These are phyloP conservation scores for Anguilla japonica DNA, from an alignment of 2,113 vertebrate species.

Conservation along the genomic window DNA sequence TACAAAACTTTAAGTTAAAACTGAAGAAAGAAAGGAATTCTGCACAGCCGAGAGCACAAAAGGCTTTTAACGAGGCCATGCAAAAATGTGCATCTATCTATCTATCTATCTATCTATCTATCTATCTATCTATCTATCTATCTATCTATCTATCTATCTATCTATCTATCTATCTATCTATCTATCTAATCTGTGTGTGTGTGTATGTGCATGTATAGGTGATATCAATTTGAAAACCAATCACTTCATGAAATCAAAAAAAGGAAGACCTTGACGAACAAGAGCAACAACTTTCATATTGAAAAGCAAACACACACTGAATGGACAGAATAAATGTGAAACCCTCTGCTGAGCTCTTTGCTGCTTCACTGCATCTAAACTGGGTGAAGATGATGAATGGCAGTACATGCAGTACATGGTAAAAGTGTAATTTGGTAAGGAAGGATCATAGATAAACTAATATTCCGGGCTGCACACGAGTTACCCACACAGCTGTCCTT, in stretches of 20 bases:
- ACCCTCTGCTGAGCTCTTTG: neutral
- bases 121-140: too few species aligned
- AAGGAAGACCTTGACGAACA: neutral
- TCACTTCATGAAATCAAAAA: neutral
- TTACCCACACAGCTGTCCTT: neutral
- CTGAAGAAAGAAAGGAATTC: neutral
- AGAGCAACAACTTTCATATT: neutral
- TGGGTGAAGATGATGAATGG: slow-evolving; percentile 23
- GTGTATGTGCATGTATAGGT: neutral
- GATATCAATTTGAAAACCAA: too few species aligned
- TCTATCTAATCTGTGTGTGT: too few species aligned
- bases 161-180: too few species aligned
- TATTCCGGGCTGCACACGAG: slow-evolving; percentile 4
- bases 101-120: too few species aligned
- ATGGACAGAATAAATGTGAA: slow-evolving; percentile 3
- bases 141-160: too few species aligned
- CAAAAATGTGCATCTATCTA: too few species aligned
- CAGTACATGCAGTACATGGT: neutral
- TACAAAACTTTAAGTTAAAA: neutral
- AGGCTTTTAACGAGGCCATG: neutral
- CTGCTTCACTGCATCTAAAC: neutral
- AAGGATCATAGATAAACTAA: slow-evolving; percentile 34
- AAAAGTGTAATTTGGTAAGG: neutral
- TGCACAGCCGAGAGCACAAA: neutral
- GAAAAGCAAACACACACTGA: neutral